These are phyloP conservation scores for Cryptotis parvus DNA, from an alignment of 2,113 vertebrate genomes.

Conservation along the genomic window DNA sequence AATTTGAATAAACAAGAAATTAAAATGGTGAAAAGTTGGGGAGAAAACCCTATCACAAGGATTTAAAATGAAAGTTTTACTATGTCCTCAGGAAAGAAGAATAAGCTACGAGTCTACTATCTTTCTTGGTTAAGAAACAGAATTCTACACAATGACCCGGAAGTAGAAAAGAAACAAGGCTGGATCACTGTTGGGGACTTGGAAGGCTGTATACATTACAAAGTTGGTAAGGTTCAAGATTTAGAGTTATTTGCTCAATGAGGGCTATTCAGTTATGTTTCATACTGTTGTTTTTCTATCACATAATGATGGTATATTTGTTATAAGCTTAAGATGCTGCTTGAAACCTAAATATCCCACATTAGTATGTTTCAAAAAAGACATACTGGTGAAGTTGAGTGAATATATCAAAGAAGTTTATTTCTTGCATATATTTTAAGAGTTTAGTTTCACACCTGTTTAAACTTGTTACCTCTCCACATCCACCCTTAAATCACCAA, in stretches of 20 bases:
- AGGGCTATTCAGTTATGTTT: not conserved
- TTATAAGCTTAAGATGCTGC: conserved; percentile 17
- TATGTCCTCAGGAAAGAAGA: conserved; percentile 94
- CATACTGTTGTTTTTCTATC: not conserved
- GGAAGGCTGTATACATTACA: conserved; percentile 99
- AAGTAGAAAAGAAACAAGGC: conserved; percentile 99
- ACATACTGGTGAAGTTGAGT: conserved; percentile 1
- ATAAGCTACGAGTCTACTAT: conserved; percentile 98
- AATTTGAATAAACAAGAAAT: not conserved
- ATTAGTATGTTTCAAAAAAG: not conserved
- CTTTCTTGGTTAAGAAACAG: conserved; percentile 99
- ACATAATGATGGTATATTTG: not conserved
- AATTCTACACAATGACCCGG: conserved; percentile 98
- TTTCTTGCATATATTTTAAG: too few relatives aligned
- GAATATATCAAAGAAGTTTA: not conserved
- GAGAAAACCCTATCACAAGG: not conserved
- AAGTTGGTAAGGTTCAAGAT: conserved; percentile 93
- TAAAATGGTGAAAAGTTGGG: not conserved
- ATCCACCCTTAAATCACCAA: too few relatives aligned
- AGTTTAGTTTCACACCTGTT: too few relatives aligned
- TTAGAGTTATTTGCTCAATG: not conserved
- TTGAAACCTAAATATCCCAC: not conserved
- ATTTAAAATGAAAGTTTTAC: not conserved
- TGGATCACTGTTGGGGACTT: conserved; percentile 98
- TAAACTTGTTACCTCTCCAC: too few relatives aligned